Evolutionary conservation across 2,888 invertebrate species (phyloP).

Genomic region (Diarsia dahlii): DNA sequence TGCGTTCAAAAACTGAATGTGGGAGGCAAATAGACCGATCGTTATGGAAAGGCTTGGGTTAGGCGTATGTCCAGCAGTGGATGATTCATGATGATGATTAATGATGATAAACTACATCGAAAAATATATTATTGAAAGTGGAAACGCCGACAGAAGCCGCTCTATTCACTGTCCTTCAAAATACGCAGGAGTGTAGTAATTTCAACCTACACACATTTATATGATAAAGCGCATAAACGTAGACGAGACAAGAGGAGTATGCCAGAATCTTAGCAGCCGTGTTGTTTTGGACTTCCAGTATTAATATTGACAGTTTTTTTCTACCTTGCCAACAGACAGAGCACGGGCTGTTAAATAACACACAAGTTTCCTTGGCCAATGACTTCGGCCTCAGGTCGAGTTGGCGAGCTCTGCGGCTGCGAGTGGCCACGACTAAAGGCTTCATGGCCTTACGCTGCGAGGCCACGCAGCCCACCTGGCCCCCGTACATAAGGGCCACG

Average conservation of each 20-base stretch:
- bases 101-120: not conserved
- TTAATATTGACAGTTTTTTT: not conserved
- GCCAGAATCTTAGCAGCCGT: not conserved
- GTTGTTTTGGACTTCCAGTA: not conserved
- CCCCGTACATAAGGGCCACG: slow-evolving; percentile 76
- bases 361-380: slow-evolving; percentile 79
- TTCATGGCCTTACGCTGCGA: slow-evolving; percentile 81
- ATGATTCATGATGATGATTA: no score
- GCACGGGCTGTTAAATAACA: slow-evolving; percentile 83
- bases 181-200: not conserved
- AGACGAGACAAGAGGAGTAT: not conserved
- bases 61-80: no score
- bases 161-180: not conserved
- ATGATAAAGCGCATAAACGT: not conserved
- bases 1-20: not conserved
- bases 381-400: slow-evolving; percentile 82
- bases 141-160: no score
- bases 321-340: slow-evolving; percentile 75
- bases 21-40: no score
- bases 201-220: not conserved
- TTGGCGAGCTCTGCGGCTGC: slow-evolving; percentile 81
- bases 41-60: no score
- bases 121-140: not conserved
- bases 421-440: slow-evolving; percentile 76
- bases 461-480: slow-evolving; percentile 84